Evolutionary conservation across 2,797 vertebrate genomes (phyloP).

Genomic region (Trematomus bernacchii): DNA sequence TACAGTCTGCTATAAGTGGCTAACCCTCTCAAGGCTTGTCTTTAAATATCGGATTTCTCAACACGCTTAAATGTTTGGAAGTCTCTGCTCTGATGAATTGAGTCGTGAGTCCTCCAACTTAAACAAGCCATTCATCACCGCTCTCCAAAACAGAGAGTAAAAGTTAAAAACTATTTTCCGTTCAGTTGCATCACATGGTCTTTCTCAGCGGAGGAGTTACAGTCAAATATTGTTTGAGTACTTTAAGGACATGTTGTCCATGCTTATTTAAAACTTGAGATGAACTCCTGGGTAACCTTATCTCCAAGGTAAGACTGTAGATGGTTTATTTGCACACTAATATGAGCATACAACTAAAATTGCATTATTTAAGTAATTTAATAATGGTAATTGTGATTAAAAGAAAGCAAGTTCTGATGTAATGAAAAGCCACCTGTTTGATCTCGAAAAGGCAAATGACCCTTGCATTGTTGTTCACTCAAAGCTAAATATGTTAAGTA

Average conservation of each 20-base stretch:
- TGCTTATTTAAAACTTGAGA: no score
- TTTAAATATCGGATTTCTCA: constrained; percentile 12
- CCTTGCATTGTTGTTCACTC: no score
- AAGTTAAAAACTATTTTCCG: background rate
- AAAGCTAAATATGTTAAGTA: no score
- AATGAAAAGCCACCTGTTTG: no score
- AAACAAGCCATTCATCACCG: background rate
- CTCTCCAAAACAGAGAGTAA: background rate
- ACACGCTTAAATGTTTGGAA: background rate
- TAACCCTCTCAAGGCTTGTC: background rate
- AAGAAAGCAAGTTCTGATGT: no score
- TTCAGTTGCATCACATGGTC: background rate
- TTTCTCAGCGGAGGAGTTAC: background rate
- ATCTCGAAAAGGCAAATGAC: no score
- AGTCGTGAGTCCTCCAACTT: background rate
- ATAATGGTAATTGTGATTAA: no score
- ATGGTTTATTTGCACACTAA: no score
- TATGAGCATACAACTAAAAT: no score
- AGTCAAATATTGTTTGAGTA: no score
- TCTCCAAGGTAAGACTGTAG: no score
- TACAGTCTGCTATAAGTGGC: background rate
- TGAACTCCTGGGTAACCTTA: background rate
- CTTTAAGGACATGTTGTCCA: background rate
- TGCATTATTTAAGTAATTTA: no score
- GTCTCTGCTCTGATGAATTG: background rate